Base-by-base conservation (phyloP, 2,888 invertebrate genomes). In the Ormia ochracea region DNA sequence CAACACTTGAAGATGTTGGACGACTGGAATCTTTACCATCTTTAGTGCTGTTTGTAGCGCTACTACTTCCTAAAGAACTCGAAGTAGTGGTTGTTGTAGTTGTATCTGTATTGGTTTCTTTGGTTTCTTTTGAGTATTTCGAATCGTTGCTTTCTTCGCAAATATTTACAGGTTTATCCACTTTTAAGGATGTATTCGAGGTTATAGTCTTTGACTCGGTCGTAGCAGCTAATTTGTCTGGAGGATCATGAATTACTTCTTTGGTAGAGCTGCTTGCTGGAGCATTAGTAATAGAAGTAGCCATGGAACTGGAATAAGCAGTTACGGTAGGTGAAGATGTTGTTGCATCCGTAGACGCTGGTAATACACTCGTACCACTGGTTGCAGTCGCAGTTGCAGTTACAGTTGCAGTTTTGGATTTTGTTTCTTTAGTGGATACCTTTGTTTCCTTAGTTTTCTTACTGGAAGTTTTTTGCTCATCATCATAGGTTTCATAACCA, bases 1-100 rank as follows among this genome's bases (percentile, higher is more conserved):
- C 94, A 83, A 96, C 94, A 81, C 88, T 90, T 3, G 89, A 89
- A 2, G 90, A 89, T 1, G 94, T 93, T 84, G 90, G 90, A 3
- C 89, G 87, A 54, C 88, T 88, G 66, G 86, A 84, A 50, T 89
- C 88, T 78, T 87, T 86, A 75, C 86, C 83, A 63, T 89, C 88
- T 77, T 88, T 87, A 58, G 85, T 84, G 76, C 87, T 87, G 33
- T 77, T 82, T 1, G 81, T 81, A n/a, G 69, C 70, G 38, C 69
- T 74, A 23, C 81, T 77, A 19, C 65, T 77, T 12, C 85, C 83
- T 1, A 87, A 87, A 17, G 87, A 87, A 3, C 86, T 85, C 56
- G 86, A 87, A 3, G 86, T 86, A 1, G 87, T 85, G 1, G 84
- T 84, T 6, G 84, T 84, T 6, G 83, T 87, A 0, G 87, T 87